phyloP scores from a whole-genome alignment of 2,797 vertebrate genomes.

The Sebastes nivosus region DNA sequence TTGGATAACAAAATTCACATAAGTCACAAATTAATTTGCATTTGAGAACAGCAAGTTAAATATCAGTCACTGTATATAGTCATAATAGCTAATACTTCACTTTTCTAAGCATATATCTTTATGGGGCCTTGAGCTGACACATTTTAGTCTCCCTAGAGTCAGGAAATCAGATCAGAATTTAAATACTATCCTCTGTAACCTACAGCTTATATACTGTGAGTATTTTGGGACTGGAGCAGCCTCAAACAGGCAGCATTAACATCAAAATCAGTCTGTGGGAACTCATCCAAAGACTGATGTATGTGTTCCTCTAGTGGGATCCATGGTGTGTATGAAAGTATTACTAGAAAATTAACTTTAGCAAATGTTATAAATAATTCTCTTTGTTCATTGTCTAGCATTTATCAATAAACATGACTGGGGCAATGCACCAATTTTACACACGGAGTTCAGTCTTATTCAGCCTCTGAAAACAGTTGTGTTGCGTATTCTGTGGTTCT shows the following conservation, averaged over 20 bases:
- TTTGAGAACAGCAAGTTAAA: neutral
- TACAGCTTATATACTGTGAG: neutral
- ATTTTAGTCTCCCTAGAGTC: neutral
- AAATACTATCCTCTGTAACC: neutral
- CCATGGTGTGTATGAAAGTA: neutral
- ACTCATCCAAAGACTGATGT: neutral
- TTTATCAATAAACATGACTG: neutral
- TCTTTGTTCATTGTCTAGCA: neutral
- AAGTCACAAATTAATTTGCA: neutral
- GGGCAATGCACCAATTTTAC: neutral
- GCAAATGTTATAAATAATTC: neutral
- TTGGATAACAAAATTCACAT: neutral
- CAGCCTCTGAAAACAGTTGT: neutral
- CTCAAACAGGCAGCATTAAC: neutral
- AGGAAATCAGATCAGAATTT: neutral
- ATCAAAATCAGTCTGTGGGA: neutral
- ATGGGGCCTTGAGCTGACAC: neutral
- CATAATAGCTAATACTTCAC: neutral
- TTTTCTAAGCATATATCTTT: neutral
- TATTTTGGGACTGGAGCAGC: neutral
- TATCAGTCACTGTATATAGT: too few relatives aligned
- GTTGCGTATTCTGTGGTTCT: neutral
- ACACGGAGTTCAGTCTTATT: neutral
- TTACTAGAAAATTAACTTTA: neutral
- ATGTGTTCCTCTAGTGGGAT: neutral